Evolutionary conservation across 2,888 invertebrate genomes (phyloP).

Genomic region (Limenitis camilla): DNA sequence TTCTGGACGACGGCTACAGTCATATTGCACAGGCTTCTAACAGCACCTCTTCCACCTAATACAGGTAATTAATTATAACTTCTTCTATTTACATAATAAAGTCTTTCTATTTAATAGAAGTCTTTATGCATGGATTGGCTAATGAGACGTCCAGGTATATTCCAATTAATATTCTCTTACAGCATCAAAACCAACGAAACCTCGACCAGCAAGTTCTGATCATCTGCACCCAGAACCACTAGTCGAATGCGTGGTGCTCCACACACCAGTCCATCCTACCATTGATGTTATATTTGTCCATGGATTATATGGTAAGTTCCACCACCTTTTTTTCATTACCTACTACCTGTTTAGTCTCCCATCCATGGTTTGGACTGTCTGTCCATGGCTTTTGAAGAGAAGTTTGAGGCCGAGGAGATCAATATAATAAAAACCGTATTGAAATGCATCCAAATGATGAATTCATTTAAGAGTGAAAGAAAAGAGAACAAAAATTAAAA

Average conservation of each 20-base stretch:
- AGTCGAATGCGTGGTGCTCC: slow-evolving; percentile 55
- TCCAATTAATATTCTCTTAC: slow-evolving; percentile 2
- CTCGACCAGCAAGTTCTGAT: slow-evolving; percentile 46
- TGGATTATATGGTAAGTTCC: slow-evolving; percentile 78
- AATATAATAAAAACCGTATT: no score
- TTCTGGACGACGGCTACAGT: slow-evolving; percentile 55
- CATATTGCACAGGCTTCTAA: slow-evolving; percentile 48
- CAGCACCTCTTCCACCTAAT: slow-evolving; percentile 40
- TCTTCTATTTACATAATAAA: no score
- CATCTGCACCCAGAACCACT: slow-evolving; percentile 58
- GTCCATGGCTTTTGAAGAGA: no score
- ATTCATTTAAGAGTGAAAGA: no score
- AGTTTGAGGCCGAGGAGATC: no score
- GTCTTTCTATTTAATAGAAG: no score
- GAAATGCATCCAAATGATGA: no score
- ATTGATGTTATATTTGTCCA: slow-evolving; percentile 88
- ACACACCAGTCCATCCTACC: slow-evolving; percentile 37
- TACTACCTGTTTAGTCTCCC: background rate
- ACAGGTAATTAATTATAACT: slow-evolving; percentile 29
- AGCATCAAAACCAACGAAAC: slow-evolving; percentile 34
- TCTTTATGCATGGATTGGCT: no score
- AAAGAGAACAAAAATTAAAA: no score
- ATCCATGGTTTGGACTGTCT: no score
- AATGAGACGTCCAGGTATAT: no score
- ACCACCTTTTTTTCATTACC: background rate